Percentiles rank a stretch among this genome's conserved stretches.
Conservation (phyloP, 2,797 vertebrate species). For the Taenioides sp. region DNA sequence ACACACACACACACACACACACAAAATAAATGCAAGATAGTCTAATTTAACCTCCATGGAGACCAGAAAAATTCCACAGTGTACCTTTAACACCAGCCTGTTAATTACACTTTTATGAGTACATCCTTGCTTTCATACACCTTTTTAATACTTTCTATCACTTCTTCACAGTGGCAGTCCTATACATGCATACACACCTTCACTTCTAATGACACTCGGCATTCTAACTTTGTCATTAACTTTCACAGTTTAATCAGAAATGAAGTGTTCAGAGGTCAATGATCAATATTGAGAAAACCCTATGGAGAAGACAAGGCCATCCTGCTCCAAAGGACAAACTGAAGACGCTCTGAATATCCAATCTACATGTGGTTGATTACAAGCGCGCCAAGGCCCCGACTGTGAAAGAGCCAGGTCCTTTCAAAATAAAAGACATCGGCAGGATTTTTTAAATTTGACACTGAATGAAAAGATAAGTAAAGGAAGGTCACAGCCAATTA, state of each 20-base stretch:
- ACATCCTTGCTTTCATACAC: too few species aligned
- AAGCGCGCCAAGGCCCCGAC: slow-evolving; percentile 17
- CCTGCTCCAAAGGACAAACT: not conserved
- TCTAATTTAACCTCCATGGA: too few species aligned
- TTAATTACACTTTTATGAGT: too few species aligned
- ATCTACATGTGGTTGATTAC: slow-evolving; percentile 8
- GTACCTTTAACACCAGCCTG: too few species aligned
- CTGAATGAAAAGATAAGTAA: slow-evolving; percentile 29
- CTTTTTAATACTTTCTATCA: too few species aligned
- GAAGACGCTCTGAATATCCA: not conserved
- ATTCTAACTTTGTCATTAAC: too few species aligned
- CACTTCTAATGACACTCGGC: too few species aligned
- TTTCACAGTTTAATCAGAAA: not conserved
- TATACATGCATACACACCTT: too few species aligned
- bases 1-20: too few species aligned
- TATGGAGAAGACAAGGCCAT: not conserved
- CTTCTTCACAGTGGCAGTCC: too few species aligned
- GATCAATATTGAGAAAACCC: not conserved
- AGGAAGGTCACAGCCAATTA: slow-evolving; percentile 49
- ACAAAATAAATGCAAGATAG: too few species aligned
- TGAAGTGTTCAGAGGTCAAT: not conserved
- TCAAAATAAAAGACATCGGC: slow-evolving; percentile 13
- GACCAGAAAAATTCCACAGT: too few species aligned
- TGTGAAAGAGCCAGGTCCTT: slow-evolving; percentile 5
- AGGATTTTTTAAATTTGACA: slow-evolving; percentile 15